A percentile compares a stretch with the other conserved stretches of the same genome.
These are phyloP conservation scores for Choloepus hoffmanni DNA, from an alignment of 2,113 vertebrate species.

Conservation along the genomic window DNA sequence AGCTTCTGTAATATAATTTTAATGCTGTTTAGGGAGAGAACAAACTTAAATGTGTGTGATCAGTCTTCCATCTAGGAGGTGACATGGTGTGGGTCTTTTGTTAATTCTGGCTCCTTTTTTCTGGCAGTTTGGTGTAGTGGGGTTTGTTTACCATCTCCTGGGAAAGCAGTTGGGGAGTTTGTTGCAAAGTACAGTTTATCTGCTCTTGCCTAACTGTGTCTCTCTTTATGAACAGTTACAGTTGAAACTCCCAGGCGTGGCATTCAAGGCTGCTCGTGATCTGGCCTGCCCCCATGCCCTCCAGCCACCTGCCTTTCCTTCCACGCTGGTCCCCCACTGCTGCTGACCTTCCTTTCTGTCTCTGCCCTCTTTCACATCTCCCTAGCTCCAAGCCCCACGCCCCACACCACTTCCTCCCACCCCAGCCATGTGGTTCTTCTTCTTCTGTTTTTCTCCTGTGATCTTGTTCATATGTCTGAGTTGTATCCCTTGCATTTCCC, in stretches of 20 bases:
- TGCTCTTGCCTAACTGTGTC: background rate
- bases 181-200: background rate
- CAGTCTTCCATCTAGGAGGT: background rate
- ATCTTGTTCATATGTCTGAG: background rate
- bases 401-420: background rate
- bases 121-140: background rate
- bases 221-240: background rate
- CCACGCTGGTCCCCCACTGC: background rate
- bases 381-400: background rate
- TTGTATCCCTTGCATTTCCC: background rate
- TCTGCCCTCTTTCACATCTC: accelerated
- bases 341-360: accelerated
- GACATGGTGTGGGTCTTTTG: background rate
- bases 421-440: background rate
- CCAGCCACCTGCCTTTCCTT: background rate
- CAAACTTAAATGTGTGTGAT: too few relatives aligned
- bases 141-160: background rate
- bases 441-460: background rate
- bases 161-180: background rate
- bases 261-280: background rate
- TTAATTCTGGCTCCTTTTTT: background rate
- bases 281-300: background rate
- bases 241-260: conserved; percentile 8
- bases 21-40: background rate
- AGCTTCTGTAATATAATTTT: background rate